Conservation (phyloP, 2,888 invertebrate genomes). For the Pristionchus mayeri region DNA sequence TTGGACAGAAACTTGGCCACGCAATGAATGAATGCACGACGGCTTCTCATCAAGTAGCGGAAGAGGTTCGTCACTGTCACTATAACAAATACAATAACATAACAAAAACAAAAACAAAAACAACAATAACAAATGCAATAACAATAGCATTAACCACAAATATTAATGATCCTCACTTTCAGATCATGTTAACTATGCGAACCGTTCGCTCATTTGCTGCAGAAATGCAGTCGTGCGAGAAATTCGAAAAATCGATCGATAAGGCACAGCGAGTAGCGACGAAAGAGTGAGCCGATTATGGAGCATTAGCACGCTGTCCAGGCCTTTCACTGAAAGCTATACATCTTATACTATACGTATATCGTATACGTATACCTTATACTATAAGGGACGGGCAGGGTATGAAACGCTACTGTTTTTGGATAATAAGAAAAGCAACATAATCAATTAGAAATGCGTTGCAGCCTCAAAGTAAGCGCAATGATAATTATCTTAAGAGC, state of each 20-base stretch:
- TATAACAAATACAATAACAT: too few relatives aligned
- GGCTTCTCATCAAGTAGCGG: constrained; percentile 76
- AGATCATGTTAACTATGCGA: constrained; percentile 74
- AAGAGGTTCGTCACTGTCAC: constrained; percentile 63
- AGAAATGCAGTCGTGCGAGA: constrained; percentile 73
- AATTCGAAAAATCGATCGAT: constrained; percentile 68
- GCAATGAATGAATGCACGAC: constrained; percentile 76
- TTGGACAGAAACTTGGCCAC: constrained; percentile 75
- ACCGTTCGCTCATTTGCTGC: constrained; percentile 77
- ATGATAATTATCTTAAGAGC: constrained; percentile 50
- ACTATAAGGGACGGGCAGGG: too few relatives aligned
- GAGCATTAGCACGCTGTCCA: too few relatives aligned
- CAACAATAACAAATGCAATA: too few relatives aligned
- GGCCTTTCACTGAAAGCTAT: too few relatives aligned
- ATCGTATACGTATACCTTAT: too few relatives aligned
- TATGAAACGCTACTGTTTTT: too few relatives aligned
- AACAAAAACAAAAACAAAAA: too few relatives aligned
- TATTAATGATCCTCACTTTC: background rate
- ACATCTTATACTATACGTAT: too few relatives aligned
- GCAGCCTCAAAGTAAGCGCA: background rate
- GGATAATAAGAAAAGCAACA: too few relatives aligned
- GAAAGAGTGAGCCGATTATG: background rate
- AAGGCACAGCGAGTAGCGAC: constrained; percentile 16
- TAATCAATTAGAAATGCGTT: background rate
- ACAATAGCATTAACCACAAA: too few relatives aligned